phyloP scores from a whole-genome alignment of 1,140 invertebrate genomes.

The Pristionchus pacificus region DNA sequence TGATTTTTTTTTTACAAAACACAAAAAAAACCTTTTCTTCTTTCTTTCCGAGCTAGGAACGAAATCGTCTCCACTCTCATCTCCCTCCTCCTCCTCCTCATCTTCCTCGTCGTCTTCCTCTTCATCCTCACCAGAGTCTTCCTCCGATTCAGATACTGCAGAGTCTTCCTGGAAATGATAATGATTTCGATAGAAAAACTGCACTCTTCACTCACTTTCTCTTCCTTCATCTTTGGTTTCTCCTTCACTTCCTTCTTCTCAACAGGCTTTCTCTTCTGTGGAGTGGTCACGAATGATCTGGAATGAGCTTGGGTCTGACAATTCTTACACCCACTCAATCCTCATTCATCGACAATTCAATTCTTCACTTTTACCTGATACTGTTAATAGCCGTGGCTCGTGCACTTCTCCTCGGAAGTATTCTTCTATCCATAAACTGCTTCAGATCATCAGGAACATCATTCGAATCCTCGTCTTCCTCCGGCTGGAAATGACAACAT shows the following conservation, averaged over 20 bases:
- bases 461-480: slow-evolving; percentile 16
- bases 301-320: no score
- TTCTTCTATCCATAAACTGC: slow-evolving; percentile 15
- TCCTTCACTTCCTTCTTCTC: slow-evolving; percentile 12
- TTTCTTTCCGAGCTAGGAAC: slow-evolving; percentile 26
- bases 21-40: slow-evolving; percentile 15
- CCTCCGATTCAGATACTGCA: slow-evolving; percentile 31
- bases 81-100: slow-evolving; percentile 23
- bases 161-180: slow-evolving; percentile 14
- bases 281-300: slow-evolving; percentile 18
- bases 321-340: no score
- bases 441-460: slow-evolving; percentile 8
- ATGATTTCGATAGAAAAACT: not conserved
- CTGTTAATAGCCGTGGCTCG: slow-evolving; percentile 22
- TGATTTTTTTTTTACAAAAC: not conserved
- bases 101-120: slow-evolving; percentile 41
- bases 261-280: slow-evolving; percentile 12
- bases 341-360: no score
- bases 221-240: slow-evolving; percentile 8
- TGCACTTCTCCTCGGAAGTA: slow-evolving; percentile 31
- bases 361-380: no score
- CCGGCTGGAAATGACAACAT: no score
- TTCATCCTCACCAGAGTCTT: slow-evolving; percentile 31
- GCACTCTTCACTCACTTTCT: slow-evolving; percentile 11
- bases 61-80: slow-evolving; percentile 28